These are phyloP conservation scores for Ostrea denselamellosa DNA, from an alignment of 1,140 invertebrate species.

Conservation along the genomic window DNA sequence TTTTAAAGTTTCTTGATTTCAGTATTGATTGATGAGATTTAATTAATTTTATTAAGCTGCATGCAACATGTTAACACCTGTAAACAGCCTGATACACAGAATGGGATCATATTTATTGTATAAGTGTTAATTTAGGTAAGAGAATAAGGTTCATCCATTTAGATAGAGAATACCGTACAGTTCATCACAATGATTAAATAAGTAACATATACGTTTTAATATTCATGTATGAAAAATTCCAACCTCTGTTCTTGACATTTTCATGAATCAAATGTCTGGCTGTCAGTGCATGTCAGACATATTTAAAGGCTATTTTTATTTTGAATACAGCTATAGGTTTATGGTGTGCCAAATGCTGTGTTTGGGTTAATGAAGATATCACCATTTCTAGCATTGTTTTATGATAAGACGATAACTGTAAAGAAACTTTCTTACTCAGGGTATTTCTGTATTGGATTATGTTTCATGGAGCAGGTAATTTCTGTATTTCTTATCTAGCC, in stretches of 20 bases:
- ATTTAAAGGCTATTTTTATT: background rate
- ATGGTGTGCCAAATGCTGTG: background rate
- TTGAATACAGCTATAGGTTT: background rate
- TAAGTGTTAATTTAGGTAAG: background rate
- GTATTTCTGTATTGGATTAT: constrained; percentile 5
- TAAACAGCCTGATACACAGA: background rate
- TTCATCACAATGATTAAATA: background rate
- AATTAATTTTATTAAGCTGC: background rate
- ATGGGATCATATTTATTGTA: background rate
- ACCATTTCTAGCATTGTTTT: constrained; percentile 20
- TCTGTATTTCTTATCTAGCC: background rate
- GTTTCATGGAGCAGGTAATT: background rate
- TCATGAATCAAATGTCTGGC: background rate
- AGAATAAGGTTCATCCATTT: no score
- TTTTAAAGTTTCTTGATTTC: constrained; percentile 16
- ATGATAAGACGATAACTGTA: background rate
- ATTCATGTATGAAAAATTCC: background rate
- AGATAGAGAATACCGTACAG: no score
- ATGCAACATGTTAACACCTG: background rate
- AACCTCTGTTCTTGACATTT: background rate
- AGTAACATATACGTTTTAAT: background rate
- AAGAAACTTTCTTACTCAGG: background rate
- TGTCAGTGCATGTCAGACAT: background rate
- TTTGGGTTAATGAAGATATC: background rate
- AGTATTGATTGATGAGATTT: background rate